Base-by-base conservation (phyloP, 1,140 invertebrate genomes). In the Marisa cornuarietis region DNA sequence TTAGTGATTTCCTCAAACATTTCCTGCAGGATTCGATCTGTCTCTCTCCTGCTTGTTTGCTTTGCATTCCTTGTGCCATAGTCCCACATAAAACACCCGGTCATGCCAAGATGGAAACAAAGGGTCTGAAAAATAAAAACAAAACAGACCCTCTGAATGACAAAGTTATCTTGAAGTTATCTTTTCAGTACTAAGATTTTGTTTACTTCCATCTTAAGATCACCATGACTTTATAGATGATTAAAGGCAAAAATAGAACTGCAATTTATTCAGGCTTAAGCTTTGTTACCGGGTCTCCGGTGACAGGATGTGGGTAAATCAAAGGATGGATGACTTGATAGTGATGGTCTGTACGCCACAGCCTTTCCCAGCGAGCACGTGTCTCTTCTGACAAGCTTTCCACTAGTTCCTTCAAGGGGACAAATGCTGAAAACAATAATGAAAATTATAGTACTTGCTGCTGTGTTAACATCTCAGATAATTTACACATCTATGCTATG, bases 91-190 rank as follows among this genome's bases (percentile, higher is more conserved):
- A 92, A 92, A 31, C 82, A 86, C 61, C 86, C 88, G 22, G 90
- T 92, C 92, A 92, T 92, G 71, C 92, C 92, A 65, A 92, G 80
- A 83, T 92, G 92, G 81, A 92, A 92, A 85, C 92, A 92, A 54
- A 92, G 78, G 11, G 91, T 90, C 92, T 92, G 78, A 52, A 85
- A 86, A 81, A 66, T 78, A 73, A 68, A 72, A 80, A n/a, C n/a
- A n/a, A 79, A 65, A 1, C 49, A 65, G 58, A 79, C 31, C 52
- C 24, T 61, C 18, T 58, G 16, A 11, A 2, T 58, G 54, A 0
- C 8, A 58, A 18, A 14, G 54, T 58, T 58, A 58, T 11, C 11
- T 58, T 58, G 2, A 1, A 42, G 54, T 58, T 58, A 58, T 18
- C 54, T 58, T 4, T 11, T 58, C 16, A 58, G 54, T 14, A 18